These are phyloP conservation scores for Halcyon leucocephala DNA, from an alignment of 2,797 vertebrate species.

Conservation along the genomic window DNA sequence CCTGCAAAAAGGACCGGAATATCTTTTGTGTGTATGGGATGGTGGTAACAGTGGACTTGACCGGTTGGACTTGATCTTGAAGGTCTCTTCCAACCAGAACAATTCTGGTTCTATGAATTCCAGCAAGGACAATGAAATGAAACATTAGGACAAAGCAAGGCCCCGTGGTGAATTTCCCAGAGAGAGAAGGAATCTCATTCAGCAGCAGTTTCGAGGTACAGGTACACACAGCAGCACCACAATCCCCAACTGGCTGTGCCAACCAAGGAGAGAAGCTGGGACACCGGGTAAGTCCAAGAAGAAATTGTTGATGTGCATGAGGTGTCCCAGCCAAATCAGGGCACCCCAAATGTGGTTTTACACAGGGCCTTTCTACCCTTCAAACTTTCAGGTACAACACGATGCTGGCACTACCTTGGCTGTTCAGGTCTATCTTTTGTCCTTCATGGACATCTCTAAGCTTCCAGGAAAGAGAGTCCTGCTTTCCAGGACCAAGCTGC, in stretches of 20 bases:
- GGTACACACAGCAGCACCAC: accelerated
- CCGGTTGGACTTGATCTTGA: too few species aligned
- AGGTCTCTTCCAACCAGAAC: too few species aligned
- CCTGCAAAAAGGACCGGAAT: too few species aligned
- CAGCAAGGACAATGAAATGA: neutral
- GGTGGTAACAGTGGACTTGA: accelerated
- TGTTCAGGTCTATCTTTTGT: neutral
- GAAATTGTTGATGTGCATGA: accelerated
- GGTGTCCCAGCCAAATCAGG: neutral
- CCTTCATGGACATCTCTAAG: neutral
- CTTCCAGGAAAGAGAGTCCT: neutral
- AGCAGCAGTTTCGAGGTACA: too few species aligned
- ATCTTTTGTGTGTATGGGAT: accelerated
- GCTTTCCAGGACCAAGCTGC: neutral
- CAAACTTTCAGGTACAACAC: neutral
- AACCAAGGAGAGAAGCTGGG: accelerated
- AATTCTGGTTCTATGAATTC: neutral
- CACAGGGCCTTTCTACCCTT: neutral
- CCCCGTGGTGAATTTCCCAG: too few species aligned
- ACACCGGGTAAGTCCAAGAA: accelerated
- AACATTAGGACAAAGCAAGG: neutral
- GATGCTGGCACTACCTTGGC: neutral
- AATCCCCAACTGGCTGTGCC: accelerated
- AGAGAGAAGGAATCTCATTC: neutral
- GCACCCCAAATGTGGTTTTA: accelerated